Percentiles rank a stretch among this genome's conserved stretches.
These are phyloP conservation scores for Wasmannia auropunctata DNA, from an alignment of 1,140 invertebrate species.

Conservation along the genomic window DNA sequence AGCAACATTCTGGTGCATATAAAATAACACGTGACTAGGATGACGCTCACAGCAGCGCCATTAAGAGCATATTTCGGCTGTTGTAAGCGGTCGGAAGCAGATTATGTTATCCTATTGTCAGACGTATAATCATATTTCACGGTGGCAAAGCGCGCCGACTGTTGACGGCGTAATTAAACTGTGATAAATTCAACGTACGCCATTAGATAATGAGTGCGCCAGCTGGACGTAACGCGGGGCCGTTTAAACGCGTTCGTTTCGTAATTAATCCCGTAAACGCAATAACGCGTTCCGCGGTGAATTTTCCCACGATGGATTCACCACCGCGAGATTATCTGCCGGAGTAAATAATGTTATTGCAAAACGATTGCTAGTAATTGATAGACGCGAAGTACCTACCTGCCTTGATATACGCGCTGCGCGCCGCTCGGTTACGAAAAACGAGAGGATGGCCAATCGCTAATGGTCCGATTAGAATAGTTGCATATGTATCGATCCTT, in stretches of 20 bases:
- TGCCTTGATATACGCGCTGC: background rate
- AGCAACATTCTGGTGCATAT: background rate
- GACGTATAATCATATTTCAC: slow-evolving; percentile 24
- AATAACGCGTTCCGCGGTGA: slow-evolving; percentile 22
- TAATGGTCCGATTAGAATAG: background rate
- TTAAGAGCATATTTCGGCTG: slow-evolving; percentile 42
- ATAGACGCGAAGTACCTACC: slow-evolving; percentile 16
- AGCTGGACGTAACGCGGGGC: slow-evolving; percentile 44
- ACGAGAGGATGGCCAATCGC: background rate
- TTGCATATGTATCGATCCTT: background rate
- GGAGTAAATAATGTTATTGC: slow-evolving; percentile 24
- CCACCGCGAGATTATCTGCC: slow-evolving; percentile 17
- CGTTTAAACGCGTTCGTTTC: slow-evolving; percentile 39
- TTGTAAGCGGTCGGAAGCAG: slow-evolving; percentile 57
- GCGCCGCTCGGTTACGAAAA: slow-evolving; percentile 6
- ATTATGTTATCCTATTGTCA: slow-evolving; percentile 32
- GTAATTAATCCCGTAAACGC: slow-evolving; percentile 49
- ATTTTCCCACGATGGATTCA: slow-evolving; percentile 48
- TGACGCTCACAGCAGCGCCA: slow-evolving; percentile 17
- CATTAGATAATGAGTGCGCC: slow-evolving; percentile 49
- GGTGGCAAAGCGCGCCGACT: slow-evolving; percentile 33
- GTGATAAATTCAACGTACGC: slow-evolving; percentile 53
- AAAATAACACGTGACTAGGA: slow-evolving; percentile 40
- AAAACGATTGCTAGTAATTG: slow-evolving; percentile 35
- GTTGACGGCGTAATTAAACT: slow-evolving; percentile 50